Evolutionary conservation across 2,797 vertebrate species (phyloP).

Genomic region (Margarornis squamiger): DNA sequence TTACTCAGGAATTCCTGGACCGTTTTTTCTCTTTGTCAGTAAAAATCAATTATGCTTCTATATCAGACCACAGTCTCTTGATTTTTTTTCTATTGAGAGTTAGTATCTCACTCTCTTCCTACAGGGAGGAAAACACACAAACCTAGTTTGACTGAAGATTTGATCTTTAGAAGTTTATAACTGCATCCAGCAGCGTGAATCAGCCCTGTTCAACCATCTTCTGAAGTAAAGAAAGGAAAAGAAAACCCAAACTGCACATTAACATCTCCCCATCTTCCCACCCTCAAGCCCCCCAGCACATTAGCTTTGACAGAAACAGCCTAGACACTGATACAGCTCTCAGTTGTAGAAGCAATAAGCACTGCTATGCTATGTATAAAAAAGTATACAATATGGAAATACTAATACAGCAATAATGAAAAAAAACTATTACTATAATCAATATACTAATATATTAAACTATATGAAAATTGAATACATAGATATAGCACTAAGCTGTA

Average conservation of each 20-base stretch:
- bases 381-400: background rate
- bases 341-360: background rate
- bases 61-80: background rate
- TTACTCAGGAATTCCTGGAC: background rate
- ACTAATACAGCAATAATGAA: background rate
- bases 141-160: background rate
- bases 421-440: background rate
- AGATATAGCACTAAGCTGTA: background rate
- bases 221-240: background rate
- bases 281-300: rapidly evolving
- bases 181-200: background rate
- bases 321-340: background rate
- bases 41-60: background rate
- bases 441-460: background rate
- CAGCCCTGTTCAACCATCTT: background rate
- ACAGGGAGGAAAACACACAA: background rate
- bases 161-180: background rate
- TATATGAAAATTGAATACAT: background rate
- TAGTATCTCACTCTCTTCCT: background rate
- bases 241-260: background rate
- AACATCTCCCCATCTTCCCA: background rate
- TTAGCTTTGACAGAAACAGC: background rate
- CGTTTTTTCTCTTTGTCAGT: background rate
- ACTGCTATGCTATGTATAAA: background rate
- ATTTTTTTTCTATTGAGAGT: background rate